Base-by-base conservation (phyloP, 2,888 invertebrate genomes). In the Synergus itoensis region DNA sequence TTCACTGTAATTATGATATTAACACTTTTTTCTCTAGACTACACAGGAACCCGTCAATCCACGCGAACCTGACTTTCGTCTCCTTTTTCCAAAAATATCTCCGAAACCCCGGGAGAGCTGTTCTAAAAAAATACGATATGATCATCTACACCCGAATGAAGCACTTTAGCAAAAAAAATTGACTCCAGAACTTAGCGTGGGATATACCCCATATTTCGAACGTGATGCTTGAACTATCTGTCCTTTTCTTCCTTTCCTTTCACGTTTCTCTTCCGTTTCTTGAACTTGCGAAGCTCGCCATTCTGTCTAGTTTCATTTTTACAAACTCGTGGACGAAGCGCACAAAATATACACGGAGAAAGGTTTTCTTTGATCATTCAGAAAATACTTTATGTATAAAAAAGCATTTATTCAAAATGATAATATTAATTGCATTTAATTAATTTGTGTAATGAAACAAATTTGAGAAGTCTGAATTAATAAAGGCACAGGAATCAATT, bases 171-270 rank as follows among this genome's bases (percentile, higher is more conserved):
- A 7, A 36, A 36, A 4, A 36, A 36, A 36, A 36, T 36, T 36
- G 36, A 36, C 36, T 36, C 36, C 36, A 36, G 36, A 36, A 36
- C 36, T 36, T 36, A 36, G 36, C 36, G 36, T 36, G 36, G 36
- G 36, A 36, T 36, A 36, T 36, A 36, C 36, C 36, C 36, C 36
- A 36, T 36, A 36, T 7, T 36, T 36, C 36, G 36, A 7, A 36
- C 0, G 7, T 36, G 36, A 36, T 36, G 36, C 36, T 4, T 36
- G 36, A 5, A 36, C 36, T 36, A 36, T 36, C 5, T 84, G 81
- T 79, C 77, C 77, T 78, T 80, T 77, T 75, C 81, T 80, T 65
- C 78, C 78, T 82, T 82, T 78, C 80, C 79, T 81, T 79, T 65
- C 65, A 65, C 18, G 12, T 53, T 73, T 80, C 79, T 81, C 80